phyloP scores from a whole-genome alignment of 2,113 vertebrate genomes.

The Marmota monax region DNA sequence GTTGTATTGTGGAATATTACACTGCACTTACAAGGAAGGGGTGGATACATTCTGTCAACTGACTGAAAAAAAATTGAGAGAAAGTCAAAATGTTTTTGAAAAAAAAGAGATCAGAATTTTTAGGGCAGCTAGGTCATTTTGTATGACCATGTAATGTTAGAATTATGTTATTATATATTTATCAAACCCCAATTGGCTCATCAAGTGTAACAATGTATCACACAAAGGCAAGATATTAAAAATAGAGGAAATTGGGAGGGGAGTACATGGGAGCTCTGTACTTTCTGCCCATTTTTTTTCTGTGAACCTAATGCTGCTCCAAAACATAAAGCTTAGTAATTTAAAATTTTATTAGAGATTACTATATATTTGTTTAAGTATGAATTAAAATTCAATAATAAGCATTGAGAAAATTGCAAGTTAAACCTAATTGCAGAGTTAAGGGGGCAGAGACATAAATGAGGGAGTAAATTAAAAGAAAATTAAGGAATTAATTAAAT shows the following conservation, averaged over 20 bases:
- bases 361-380: not conserved
- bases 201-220: not conserved
- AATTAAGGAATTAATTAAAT: not conserved
- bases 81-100: not conserved
- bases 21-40: not conserved
- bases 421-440: not conserved
- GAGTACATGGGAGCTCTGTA: not conserved
- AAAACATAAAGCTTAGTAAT: not conserved
- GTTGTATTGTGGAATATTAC: not conserved
- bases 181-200: not conserved
- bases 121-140: not conserved
- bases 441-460: not conserved
- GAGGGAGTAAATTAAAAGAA: not conserved
- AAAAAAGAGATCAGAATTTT: not conserved
- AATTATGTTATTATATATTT: not conserved
- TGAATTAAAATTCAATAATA: slow-evolving; percentile 37
- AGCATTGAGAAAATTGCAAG: not conserved
- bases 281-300: not conserved
- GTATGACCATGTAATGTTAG: not conserved
- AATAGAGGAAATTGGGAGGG: not conserved
- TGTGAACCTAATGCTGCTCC: not conserved
- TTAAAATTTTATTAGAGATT: not conserved
- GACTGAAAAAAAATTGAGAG: not conserved
- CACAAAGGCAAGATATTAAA: not conserved
- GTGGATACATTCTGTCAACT: not conserved